A percentile compares a stretch with the other conserved stretches of the same genome.
These are phyloP conservation scores for Crenichthys baileyi DNA, from an alignment of 2,797 vertebrate species.

Conservation along the genomic window DNA sequence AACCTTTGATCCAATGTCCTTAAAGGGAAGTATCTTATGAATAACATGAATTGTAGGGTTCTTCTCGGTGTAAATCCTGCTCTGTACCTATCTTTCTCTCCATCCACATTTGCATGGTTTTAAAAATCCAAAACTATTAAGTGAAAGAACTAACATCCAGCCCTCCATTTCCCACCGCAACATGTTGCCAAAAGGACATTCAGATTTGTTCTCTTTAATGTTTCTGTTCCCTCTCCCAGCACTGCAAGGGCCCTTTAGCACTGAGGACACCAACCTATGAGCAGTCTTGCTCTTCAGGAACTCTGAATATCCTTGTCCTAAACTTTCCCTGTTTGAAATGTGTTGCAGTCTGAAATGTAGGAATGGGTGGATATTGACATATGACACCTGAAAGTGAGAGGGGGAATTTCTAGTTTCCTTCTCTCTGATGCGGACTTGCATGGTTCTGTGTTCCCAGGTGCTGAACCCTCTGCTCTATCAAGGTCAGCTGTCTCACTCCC, in stretches of 20 bases:
- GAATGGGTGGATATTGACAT: neutral
- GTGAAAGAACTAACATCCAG: neutral
- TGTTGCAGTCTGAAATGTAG: neutral
- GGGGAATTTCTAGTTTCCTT: neutral
- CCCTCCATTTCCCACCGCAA: neutral
- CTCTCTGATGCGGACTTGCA: neutral
- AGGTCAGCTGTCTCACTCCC: constrained; percentile 90
- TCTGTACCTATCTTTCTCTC: neutral
- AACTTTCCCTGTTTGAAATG: neutral
- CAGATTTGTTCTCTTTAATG: neutral
- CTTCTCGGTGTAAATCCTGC: neutral
- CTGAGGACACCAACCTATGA: neutral
- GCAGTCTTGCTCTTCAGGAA: neutral
- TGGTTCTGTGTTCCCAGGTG: constrained; percentile 78
- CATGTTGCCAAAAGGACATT: neutral
- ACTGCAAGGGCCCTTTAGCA: neutral
- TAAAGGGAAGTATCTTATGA: neutral
- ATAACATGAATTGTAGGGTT: neutral
- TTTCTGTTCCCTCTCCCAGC: neutral
- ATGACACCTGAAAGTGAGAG: neutral
- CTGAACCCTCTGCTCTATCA: constrained; percentile 92
- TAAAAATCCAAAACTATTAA: neutral
- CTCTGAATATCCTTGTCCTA: neutral
- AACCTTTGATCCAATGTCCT: neutral
- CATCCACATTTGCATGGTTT: neutral